Evolutionary conservation across 2,888 invertebrate species (phyloP), one percentile per base, ranked within the genome.

Genomic region (Smittia aterrima): DNA sequence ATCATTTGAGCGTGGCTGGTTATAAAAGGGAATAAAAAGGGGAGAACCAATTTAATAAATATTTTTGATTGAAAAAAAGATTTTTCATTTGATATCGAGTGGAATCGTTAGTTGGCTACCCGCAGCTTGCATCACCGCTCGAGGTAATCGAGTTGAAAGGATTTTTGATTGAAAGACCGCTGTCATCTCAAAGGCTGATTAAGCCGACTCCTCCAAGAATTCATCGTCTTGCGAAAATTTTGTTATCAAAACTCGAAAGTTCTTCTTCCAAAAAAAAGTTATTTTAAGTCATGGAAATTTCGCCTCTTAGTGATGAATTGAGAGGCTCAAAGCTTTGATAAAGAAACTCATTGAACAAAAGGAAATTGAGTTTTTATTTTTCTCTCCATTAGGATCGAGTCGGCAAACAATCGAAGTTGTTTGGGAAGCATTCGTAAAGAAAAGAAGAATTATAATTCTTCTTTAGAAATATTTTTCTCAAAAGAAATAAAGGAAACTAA

Each of bases 51-150:
- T 64, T 25, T 64, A 64, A 64, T 25, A 7, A 58, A 18, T 7
- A 2, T n/a, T 67, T 67, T 64, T 64, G 24, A 67, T 67, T 67
- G 66, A 68, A 68, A 68, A 66, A 24, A 24, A 27, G 18, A 27
- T 58, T 58, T 58, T 58, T 58, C 58, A 3, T 64, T 64, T 24
- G 64, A 64, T 64, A 64, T 25, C 6, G 13, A 58, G 20, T 18
- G 27, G 27, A 64, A 22, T 3, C 4, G 64, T 64, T 24, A 64
- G 16, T 25, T 18, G 25, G 64, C 20, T 64, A 27, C 25, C 27
- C 25, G 64, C 64, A 64, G 64, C 25, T 64, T 64, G 64, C 64
- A 32, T 32, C 32, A 32, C 32, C 53, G 18, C n/a, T 18, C 4
- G 53, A 47, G n/a, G 32, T 6, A 32, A 32, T 32, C 9, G 32